Conservation (phyloP, 2,888 invertebrate species). For the Cerastis rubricosa region DNA sequence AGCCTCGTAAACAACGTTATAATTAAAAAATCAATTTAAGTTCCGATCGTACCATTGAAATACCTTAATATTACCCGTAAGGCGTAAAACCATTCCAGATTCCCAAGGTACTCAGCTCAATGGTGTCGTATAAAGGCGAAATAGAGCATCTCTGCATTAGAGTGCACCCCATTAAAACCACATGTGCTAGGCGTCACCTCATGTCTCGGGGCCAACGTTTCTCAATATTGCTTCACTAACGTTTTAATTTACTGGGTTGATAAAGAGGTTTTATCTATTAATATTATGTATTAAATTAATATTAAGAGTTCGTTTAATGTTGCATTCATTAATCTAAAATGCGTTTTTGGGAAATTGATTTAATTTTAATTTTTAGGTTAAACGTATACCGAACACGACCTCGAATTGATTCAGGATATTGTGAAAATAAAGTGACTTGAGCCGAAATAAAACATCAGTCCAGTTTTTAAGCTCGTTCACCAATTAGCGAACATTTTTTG, state of each 20-base stretch:
- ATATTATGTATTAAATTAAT: not conserved
- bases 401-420: not conserved
- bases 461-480: not conserved
- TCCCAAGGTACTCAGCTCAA: constrained; percentile 77
- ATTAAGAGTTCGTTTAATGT: not conserved
- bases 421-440: not conserved
- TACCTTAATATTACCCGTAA: constrained; percentile 32
- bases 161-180: constrained; percentile 89
- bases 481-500: not conserved
- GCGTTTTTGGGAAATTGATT: not conserved
- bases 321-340: not conserved
- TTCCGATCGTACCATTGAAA: constrained; percentile 8
- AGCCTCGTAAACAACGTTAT: not conserved
- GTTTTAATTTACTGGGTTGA: constrained; percentile 23
- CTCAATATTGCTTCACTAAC: constrained; percentile 69
- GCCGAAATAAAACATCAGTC: not conserved
- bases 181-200: constrained; percentile 84
- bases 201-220: constrained; percentile 70
- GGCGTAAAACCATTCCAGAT: constrained; percentile 57
- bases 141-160: constrained; percentile 82
- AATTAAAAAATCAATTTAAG: constrained; percentile 45
- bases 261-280: constrained; percentile 2
- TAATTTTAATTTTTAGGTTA: not conserved
- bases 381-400: not conserved
- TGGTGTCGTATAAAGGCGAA: constrained; percentile 75